phyloP scores from a whole-genome alignment of 2,113 vertebrate species.

The Equus quagga region DNA sequence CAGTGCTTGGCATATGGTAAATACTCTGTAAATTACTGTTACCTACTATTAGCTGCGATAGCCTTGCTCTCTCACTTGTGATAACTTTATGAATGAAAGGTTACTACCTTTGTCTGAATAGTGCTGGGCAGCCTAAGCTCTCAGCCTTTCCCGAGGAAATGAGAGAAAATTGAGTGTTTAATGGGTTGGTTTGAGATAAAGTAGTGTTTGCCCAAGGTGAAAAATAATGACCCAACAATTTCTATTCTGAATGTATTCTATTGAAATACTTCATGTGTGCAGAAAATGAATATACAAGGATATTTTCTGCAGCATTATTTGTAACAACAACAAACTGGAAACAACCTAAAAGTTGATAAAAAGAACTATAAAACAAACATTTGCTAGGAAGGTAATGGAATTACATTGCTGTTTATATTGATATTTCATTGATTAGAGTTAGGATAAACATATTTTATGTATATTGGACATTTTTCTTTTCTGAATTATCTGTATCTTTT shows the following conservation, averaged over 20 bases:
- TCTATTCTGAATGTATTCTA: background rate
- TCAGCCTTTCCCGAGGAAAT: background rate
- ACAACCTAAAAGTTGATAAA: background rate
- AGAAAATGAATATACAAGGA: background rate
- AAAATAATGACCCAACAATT: background rate
- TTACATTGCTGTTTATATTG: background rate
- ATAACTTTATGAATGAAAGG: background rate
- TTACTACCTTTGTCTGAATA: background rate
- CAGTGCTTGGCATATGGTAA: background rate
- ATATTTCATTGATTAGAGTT: background rate
- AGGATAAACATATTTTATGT: background rate
- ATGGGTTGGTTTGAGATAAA: background rate
- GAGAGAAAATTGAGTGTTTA: background rate
- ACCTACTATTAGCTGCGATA: background rate
- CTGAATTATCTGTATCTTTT: slow-evolving; percentile 20
- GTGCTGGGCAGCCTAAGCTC: background rate
- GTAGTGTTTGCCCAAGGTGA: background rate
- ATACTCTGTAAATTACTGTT: background rate
- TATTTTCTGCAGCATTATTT: background rate
- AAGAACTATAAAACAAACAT: background rate
- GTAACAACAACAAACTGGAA: background rate
- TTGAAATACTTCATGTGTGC: background rate
- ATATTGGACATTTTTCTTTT: background rate
- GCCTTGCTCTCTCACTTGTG: background rate
- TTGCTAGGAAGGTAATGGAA: background rate